These are phyloP conservation scores for Agrotis exclamationis DNA, from an alignment of 2,888 invertebrate species.

Conservation along the genomic window DNA sequence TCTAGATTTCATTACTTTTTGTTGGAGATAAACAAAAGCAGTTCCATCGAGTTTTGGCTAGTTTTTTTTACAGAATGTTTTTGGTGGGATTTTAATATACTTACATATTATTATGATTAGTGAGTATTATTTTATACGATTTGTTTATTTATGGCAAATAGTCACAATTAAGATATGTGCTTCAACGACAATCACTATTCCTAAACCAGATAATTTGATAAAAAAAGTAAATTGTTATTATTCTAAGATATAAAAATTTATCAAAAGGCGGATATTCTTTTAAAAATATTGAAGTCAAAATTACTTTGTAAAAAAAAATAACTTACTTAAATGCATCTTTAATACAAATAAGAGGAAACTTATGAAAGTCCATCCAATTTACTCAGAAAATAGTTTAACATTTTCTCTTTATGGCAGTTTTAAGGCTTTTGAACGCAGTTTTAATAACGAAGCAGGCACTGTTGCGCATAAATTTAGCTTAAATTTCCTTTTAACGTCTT, in stretches of 20 bases:
- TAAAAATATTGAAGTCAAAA: too few species aligned
- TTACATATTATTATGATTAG: too few species aligned
- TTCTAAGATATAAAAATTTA: not conserved
- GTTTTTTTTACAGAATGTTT: too few species aligned
- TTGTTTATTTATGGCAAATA: too few species aligned
- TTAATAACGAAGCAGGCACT: constrained; percentile 36
- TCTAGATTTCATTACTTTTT: too few species aligned
- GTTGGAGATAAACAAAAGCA: too few species aligned
- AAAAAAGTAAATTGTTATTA: not conserved
- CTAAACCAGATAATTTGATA: not conserved
- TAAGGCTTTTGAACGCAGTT: constrained; percentile 32
- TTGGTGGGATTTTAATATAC: too few species aligned
- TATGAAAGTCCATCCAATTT: constrained; percentile 40
- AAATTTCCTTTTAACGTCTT: constrained; percentile 55
- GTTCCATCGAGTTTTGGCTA: too few species aligned
- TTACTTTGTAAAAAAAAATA: too few species aligned
- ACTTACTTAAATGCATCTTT: not conserved
- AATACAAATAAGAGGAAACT: constrained; percentile 25
- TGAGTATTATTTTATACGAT: too few species aligned
- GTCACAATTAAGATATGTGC: too few species aligned
- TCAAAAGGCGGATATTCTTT: not conserved
- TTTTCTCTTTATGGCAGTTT: constrained; percentile 37
- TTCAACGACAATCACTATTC: not conserved
- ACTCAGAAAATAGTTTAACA: constrained; percentile 38
- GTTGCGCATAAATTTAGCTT: constrained; percentile 43